Percentiles rank a stretch among this genome's conserved stretches.
These are phyloP conservation scores for Drosophila multiciliata DNA, from an alignment of 2,888 invertebrate species.

Conservation along the genomic window DNA sequence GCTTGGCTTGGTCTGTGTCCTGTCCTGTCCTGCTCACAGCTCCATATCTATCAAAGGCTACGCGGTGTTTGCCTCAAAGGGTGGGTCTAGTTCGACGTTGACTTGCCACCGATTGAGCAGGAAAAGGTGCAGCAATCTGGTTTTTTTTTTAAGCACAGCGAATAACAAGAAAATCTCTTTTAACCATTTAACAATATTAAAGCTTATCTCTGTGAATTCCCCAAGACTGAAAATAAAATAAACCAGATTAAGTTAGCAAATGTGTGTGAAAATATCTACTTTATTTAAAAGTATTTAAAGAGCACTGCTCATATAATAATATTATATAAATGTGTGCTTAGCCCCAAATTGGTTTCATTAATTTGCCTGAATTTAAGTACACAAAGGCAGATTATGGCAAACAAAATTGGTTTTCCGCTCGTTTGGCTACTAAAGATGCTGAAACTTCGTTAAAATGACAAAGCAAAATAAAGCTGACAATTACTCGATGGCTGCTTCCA, in stretches of 20 bases:
- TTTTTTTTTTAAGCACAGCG: slow-evolving; percentile 28
- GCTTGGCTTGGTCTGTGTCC: background rate
- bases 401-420: slow-evolving; percentile 56
- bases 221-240: background rate
- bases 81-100: slow-evolving; percentile 37
- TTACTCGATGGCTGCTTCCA: slow-evolving; percentile 40
- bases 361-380: slow-evolving; percentile 41
- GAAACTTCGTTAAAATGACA: slow-evolving; percentile 69
- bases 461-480: slow-evolving; percentile 68
- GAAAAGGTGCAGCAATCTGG: slow-evolving; percentile 62
- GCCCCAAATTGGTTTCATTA: slow-evolving; percentile 51
- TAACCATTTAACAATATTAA: slow-evolving; percentile 4
- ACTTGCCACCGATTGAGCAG: slow-evolving; percentile 31
- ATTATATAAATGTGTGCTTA: slow-evolving; percentile 28
- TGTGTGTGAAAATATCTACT: background rate
- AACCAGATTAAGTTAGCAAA: background rate
- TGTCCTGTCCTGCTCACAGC: background rate
- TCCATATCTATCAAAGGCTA: slow-evolving; percentile 31
- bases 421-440: slow-evolving; percentile 40
- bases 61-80: slow-evolving; percentile 27
- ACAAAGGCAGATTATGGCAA: slow-evolving; percentile 50
- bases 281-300: background rate
- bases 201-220: background rate
- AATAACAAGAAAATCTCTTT: slow-evolving; percentile 33
- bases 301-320: slow-evolving; percentile 7